Conservation (phyloP, 2,797 vertebrate genomes). For the Platalea minor region DNA sequence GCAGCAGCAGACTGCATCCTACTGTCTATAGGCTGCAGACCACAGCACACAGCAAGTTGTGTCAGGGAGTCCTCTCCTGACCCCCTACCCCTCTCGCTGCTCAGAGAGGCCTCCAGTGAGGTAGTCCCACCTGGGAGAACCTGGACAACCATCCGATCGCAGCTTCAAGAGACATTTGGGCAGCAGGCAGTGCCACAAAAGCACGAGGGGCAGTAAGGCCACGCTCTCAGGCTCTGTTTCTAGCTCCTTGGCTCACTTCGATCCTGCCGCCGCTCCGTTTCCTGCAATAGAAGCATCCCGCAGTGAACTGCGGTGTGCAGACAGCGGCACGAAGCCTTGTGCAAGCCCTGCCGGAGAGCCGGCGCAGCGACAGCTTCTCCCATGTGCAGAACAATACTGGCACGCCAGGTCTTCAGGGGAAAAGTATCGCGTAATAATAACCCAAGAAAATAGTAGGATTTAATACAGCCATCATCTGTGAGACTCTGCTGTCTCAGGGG, state of each 20-base stretch:
- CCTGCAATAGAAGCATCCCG: background rate
- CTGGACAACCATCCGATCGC: background rate
- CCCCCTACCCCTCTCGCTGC: too few species aligned
- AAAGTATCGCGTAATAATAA: background rate
- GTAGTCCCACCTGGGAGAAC: background rate
- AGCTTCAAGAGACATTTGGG: background rate
- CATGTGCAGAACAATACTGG: background rate
- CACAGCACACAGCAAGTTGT: background rate
- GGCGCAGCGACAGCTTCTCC: background rate
- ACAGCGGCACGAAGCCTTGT: background rate
- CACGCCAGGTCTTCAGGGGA: background rate
- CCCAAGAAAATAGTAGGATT: background rate
- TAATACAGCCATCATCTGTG: background rate
- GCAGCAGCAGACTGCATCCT: background rate
- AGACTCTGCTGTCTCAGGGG: background rate
- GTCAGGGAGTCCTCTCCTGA: background rate
- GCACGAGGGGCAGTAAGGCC: background rate
- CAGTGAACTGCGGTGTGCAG: background rate
- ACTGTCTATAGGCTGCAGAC: background rate
- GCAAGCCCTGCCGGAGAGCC: background rate
- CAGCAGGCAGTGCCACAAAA: background rate
- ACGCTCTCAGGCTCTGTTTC: background rate
- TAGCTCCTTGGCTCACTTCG: background rate
- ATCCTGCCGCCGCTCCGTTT: background rate
- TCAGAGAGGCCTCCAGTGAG: background rate